Conservation (phyloP, 2,113 vertebrate species). For the Turdus rufiventris region DNA sequence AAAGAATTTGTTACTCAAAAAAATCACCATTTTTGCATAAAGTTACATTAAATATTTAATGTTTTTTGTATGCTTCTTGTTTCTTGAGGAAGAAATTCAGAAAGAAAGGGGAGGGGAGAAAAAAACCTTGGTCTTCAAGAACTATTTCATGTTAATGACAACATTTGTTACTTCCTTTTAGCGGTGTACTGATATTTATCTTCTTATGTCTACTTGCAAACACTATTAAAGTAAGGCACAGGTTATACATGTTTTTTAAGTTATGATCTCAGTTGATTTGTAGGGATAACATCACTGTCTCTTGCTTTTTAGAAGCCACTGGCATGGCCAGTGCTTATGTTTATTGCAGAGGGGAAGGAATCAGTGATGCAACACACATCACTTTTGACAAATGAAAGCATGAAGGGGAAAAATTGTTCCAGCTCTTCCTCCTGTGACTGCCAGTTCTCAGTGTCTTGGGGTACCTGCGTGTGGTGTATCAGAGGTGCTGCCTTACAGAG, state of each 20-base stretch:
- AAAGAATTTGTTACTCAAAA: not conserved
- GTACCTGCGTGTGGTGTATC: not conserved
- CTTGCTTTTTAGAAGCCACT: not conserved
- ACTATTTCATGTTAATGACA: not conserved
- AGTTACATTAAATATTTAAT: not conserved
- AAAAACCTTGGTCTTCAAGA: not conserved
- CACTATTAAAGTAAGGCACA: not conserved
- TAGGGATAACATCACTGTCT: not conserved
- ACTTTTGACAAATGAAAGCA: not conserved
- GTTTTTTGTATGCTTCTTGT: not conserved
- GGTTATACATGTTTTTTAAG: not conserved
- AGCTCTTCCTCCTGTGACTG: not conserved
- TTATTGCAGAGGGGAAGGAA: not conserved
- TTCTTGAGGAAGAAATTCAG: not conserved
- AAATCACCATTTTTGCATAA: not conserved
- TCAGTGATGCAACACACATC: not conserved
- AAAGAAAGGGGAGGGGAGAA: not conserved
- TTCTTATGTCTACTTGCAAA: not conserved
- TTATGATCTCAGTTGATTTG: not conserved
- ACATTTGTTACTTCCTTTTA: not conserved
- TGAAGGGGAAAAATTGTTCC: not conserved
- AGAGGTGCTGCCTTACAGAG: not conserved
- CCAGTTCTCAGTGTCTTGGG: rapidly evolving
- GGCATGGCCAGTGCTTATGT: not conserved
- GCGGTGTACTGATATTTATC: not conserved